A percentile compares a stretch with the other conserved stretches of the same genome.
These are phyloP conservation scores for Eueides isabella DNA, from an alignment of 1,140 invertebrate species.

Conservation along the genomic window DNA sequence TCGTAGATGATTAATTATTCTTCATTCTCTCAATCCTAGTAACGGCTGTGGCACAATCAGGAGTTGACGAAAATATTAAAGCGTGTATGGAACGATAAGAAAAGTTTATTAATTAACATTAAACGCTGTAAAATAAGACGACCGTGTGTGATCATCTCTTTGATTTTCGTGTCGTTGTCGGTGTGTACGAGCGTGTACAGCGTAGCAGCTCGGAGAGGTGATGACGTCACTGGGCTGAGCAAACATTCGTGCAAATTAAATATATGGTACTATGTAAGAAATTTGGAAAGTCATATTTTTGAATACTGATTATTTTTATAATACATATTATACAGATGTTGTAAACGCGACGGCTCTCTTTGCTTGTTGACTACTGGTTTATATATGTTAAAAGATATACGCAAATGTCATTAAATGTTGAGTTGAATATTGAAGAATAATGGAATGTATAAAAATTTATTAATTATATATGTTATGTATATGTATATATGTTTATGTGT, in stretches of 20 bases:
- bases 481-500: no score
- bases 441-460: no score
- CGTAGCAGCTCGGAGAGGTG: neutral
- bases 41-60: neutral
- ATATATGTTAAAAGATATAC: no score
- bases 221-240: neutral
- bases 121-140: neutral
- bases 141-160: neutral
- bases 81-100: neutral
- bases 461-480: no score
- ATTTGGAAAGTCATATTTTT: slow-evolving; percentile 16
- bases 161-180: neutral
- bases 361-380: no score
- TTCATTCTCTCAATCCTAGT: neutral
- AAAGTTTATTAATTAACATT: neutral
- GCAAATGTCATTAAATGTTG: no score
- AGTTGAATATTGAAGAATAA: no score
- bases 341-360: neutral
- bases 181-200: neutral
- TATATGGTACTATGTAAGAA: neutral
- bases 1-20: neutral
- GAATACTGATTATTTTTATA: slow-evolving; percentile 27
- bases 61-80: no score
- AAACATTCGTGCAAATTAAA: slow-evolving; percentile 2
- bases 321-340: neutral